Evolutionary conservation across 1,140 invertebrate species (phyloP).

Genomic region (Atta texana): DNA sequence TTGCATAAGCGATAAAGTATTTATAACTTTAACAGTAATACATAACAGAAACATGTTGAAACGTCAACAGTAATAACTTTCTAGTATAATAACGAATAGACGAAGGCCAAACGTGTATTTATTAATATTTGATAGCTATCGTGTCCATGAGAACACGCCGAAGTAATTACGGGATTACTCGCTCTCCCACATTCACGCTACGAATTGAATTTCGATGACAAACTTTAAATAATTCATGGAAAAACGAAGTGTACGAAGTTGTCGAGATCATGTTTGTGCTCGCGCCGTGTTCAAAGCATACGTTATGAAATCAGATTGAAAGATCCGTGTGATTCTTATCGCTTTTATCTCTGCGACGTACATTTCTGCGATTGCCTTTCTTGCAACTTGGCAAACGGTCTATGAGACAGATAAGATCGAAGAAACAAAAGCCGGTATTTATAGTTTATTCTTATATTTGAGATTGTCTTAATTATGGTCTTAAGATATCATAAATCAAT

Average conservation of each 20-base stretch:
- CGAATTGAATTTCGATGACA: constrained; percentile 48
- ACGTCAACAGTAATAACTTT: not conserved
- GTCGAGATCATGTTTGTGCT: constrained; percentile 15
- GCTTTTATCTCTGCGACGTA: not conserved
- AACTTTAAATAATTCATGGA: constrained; percentile 62
- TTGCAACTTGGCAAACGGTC: not conserved
- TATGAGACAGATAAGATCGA: not conserved
- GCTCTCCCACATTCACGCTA: constrained; percentile 35
- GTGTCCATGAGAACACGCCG: constrained; percentile 5
- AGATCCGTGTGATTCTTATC: not conserved
- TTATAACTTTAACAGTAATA: not conserved
- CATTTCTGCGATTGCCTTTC: not conserved
- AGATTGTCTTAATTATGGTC: too few species aligned
- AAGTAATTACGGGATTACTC: constrained; percentile 46
- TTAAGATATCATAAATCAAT: too few species aligned
- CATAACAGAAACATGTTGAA: not conserved
- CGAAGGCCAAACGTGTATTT: constrained; percentile 8
- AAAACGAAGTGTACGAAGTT: constrained; percentile 22
- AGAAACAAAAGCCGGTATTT: too few species aligned
- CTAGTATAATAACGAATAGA: not conserved
- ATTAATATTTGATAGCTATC: constrained; percentile 47
- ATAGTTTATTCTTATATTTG: too few species aligned
- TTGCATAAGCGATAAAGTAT: not conserved
- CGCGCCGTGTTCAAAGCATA: not conserved
- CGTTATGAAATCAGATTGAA: not conserved